Base-by-base conservation (phyloP, 2,888 invertebrate genomes). In the Meghimatium bilineatum region DNA sequence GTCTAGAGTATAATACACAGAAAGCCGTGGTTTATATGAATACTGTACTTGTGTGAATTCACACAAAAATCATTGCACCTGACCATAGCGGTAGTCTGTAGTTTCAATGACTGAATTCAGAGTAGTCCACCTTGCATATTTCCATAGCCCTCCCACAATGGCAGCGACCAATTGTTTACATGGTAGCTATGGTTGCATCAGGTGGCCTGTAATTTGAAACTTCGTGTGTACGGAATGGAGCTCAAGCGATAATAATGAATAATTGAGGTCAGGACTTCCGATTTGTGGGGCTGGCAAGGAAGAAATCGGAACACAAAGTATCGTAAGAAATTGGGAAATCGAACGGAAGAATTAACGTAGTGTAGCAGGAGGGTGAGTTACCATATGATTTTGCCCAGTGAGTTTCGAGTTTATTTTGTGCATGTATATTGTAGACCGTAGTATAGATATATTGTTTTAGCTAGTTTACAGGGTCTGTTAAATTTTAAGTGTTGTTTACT, bases 121-220 rank as follows among this genome's bases (percentile, higher is more conserved):
- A 77, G 38, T 44, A 29, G 52, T 36, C 6, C 44, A 36, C 63
- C 38, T 44, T n/a, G 56, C 29, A 5, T 66, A 76, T 81, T 72
- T 63, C 44, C 67, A 10, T 44, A 71, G 44, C 23, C 23, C 63
- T 72, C 38, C 52, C n/a, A 81, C 36, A 63, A 83, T 60, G 79
- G 78, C 71, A 66, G 34, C 69, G 49, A 34, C 60, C 29, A 23
- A 20, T 78, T 86, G 86, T 86, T 86, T 86, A 86, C 82, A 74
- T 76, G 82, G 86, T 86, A 74, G 82, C 84, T 72, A 84, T 81
- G 84, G 72, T 67, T 29, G 81, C 84, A 79, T 38, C 63, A 26
- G 60, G 29, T 44, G 63, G 44, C 8, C 29, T 17, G 63, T 81
- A 34, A 63, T 66, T 60, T n/a, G 12, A 66, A 81, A 63, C 63